Conservation (phyloP, 2,888 invertebrate genomes). For the Baronia brevicornis region DNA sequence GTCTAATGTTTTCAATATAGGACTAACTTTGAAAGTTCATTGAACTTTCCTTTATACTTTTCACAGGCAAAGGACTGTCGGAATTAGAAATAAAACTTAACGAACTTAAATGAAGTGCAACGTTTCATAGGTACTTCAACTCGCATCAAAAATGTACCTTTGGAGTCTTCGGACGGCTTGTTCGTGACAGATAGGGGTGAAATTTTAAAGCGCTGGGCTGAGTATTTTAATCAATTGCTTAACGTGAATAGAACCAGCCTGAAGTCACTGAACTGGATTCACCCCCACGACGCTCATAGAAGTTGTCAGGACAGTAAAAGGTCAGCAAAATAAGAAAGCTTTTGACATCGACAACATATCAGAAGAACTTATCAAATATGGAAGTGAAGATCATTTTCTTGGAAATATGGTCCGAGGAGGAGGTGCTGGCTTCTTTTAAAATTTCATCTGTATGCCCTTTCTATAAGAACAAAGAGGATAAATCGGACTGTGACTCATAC, state of each 20-base stretch:
- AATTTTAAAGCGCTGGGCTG: conserved; percentile 15
- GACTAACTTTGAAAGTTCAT: no score
- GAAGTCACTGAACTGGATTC: conserved; percentile 9
- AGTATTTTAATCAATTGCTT: conserved; percentile 16
- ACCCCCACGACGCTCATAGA: conserved; percentile 8
- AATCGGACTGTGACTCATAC: conserved; percentile 18
- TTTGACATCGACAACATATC: conserved; percentile 15
- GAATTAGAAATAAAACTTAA: no score
- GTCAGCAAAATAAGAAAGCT: conserved; percentile 15
- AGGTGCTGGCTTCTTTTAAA: conserved; percentile 6
- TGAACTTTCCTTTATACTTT: no score
- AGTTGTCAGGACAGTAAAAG: conserved; percentile 11
- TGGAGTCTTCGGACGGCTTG: no score
- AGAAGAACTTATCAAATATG: conserved; percentile 18
- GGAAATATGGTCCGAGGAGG: conserved; percentile 13
- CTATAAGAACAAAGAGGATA: conserved; percentile 8
- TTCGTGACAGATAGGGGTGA: no score
- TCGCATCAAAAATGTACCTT: no score
- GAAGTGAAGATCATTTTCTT: conserved; percentile 12
- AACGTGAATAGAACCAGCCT: conserved; percentile 15
- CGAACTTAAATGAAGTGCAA: no score
- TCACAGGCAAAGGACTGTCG: no score
- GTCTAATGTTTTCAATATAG: no score
- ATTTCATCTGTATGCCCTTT: conserved; percentile 7
- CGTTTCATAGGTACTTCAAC: no score